These are phyloP conservation scores for Pyrrhia umbra DNA, from an alignment of 2,888 invertebrate species.

Conservation along the genomic window DNA sequence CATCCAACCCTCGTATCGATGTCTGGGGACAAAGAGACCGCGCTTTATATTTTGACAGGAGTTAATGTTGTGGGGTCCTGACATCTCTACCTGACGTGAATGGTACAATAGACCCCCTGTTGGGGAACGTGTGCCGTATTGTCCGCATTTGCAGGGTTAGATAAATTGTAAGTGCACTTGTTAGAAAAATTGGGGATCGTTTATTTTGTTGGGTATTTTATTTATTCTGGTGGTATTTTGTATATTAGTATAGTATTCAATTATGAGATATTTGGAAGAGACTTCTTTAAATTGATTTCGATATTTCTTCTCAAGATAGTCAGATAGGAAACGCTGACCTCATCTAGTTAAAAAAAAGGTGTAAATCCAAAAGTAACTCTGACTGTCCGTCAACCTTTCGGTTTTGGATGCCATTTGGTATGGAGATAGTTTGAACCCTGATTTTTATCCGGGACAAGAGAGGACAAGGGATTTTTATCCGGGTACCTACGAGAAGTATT, in stretches of 20 bases:
- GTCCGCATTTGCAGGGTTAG: conserved; percentile 69
- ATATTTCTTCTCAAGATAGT: no score
- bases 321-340: no score
- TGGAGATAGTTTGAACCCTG: no score
- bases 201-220: conserved; percentile 15
- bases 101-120: conserved; percentile 64
- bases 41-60: conserved; percentile 86
- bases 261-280: no score
- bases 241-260: background rate
- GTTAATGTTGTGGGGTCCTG: conserved; percentile 80
- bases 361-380: no score
- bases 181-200: conserved; percentile 43
- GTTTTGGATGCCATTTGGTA: no score
- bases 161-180: conserved; percentile 67
- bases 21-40: conserved; percentile 77
- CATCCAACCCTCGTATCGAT: conserved; percentile 76
- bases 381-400: no score
- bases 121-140: conserved; percentile 66
- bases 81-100: conserved; percentile 77
- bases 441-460: no score
- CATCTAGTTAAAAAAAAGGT: no score
- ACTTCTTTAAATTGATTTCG: no score
- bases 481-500: no score
- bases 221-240: conserved; percentile 12
- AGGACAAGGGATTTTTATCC: no score